A percentile compares a stretch with the other conserved stretches of the same genome.
Evolutionary conservation across 2,888 invertebrate genomes (phyloP).

Genomic region (Spisula subtruncata): DNA sequence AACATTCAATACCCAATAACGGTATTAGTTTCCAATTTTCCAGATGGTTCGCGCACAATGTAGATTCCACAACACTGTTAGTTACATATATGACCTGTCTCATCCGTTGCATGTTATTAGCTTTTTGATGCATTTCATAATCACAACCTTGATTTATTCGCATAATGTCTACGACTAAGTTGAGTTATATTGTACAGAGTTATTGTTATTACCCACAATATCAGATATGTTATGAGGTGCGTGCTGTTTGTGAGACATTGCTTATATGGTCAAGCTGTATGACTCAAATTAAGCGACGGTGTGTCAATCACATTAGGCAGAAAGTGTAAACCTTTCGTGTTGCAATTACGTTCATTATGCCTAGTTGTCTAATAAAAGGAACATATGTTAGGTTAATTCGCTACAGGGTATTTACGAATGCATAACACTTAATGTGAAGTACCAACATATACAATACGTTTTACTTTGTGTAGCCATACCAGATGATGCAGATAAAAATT

Average conservation of each 20-base stretch:
- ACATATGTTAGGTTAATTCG: not conserved
- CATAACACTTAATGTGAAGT: not conserved
- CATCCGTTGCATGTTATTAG: not conserved
- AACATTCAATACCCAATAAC: no score
- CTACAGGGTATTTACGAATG: not conserved
- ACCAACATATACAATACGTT: not conserved
- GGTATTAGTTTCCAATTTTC: no score
- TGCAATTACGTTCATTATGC: conserved; percentile 11
- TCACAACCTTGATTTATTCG: not conserved
- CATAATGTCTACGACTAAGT: not conserved
- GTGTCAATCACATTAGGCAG: not conserved
- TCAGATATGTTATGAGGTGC: not conserved
- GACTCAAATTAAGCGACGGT: conserved; percentile 4
- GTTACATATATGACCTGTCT: no score
- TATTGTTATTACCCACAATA: not conserved
- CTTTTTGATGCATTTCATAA: not conserved
- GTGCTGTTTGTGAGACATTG: not conserved
- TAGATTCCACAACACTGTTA: no score
- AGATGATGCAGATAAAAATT: no score
- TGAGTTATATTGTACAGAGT: not conserved
- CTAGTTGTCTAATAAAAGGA: conserved; percentile 3
- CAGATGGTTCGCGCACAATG: no score
- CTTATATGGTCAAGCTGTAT: not conserved
- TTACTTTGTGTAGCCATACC: not conserved
- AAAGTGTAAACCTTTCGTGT: not conserved